phyloP scores from a whole-genome alignment of 2,797 vertebrate species.

The Eleutherodactylus coqui region DNA sequence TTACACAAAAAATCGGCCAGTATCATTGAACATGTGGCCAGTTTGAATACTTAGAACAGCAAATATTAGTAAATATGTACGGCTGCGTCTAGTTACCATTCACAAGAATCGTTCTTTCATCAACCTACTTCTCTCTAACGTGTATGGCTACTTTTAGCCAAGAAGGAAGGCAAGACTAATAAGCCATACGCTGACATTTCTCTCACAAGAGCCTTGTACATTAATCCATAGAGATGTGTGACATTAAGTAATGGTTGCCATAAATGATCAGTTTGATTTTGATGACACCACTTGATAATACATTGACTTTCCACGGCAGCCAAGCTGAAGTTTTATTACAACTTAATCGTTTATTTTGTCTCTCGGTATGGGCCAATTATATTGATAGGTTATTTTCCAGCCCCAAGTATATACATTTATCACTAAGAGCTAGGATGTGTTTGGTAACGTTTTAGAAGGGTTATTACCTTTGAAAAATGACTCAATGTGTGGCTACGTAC shows the following conservation, averaged over 20 bases:
- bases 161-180: neutral
- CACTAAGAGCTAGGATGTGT: neutral
- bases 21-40: too few species aligned
- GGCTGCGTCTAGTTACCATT: too few species aligned
- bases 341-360: slow-evolving; percentile 42
- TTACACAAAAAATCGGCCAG: too few species aligned
- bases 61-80: too few species aligned
- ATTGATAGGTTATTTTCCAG: slow-evolving; percentile 30
- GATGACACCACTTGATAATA: slow-evolving; percentile 11
- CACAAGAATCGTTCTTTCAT: too few species aligned
- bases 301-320: slow-evolving; percentile 30
- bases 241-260: slow-evolving; percentile 8
- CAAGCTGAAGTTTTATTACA: slow-evolving; percentile 38
- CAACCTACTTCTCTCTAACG: too few species aligned
- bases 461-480: slow-evolving; percentile 55
- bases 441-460: slow-evolving; percentile 41
- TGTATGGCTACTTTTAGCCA: too few species aligned
- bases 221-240: neutral
- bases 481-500: slow-evolving; percentile 15
- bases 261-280: slow-evolving; percentile 6
- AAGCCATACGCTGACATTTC: neutral
- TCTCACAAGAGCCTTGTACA: neutral
- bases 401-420: slow-evolving; percentile 35
- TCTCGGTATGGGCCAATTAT: slow-evolving; percentile 39
- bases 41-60: too few species aligned